These are phyloP conservation scores for Strix aluco DNA, from an alignment of 2,113 vertebrate genomes.

Conservation along the genomic window DNA sequence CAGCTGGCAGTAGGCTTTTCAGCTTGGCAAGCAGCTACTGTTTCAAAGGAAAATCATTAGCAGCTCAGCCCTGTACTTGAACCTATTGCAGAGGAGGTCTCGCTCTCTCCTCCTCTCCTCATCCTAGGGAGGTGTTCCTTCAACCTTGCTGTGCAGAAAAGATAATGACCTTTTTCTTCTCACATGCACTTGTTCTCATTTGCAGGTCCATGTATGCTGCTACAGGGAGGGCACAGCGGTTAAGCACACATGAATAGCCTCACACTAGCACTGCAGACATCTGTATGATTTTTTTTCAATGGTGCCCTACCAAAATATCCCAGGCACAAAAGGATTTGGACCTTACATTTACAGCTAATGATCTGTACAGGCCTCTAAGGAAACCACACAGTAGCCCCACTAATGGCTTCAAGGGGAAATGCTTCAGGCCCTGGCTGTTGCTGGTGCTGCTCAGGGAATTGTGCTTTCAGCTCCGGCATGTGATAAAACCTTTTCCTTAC, in stretches of 20 bases:
- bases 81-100: not conserved
- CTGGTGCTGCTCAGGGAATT: not conserved
- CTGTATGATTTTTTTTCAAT: not conserved
- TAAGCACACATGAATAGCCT: not conserved
- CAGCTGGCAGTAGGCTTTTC: not conserved
- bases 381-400: not conserved
- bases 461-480: not conserved
- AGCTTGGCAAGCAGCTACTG: not conserved
- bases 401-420: slow-evolving; percentile 8
- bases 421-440: not conserved
- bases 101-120: not conserved
- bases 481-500: not conserved
- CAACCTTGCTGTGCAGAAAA: not conserved
- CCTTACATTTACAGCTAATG: not conserved
- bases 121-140: not conserved
- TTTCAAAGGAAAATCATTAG: not conserved
- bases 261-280: not conserved
- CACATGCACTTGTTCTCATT: not conserved
- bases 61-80: not conserved
- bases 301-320: slow-evolving; percentile 4
- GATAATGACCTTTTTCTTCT: not conserved
- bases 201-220: not conserved
- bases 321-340: not conserved
- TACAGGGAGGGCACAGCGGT: not conserved
- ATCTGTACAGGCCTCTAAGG: not conserved